A percentile compares a stretch with the other conserved stretches of the same genome.
Conservation (phyloP, 2,888 invertebrate species). For the Muscina levida region DNA sequence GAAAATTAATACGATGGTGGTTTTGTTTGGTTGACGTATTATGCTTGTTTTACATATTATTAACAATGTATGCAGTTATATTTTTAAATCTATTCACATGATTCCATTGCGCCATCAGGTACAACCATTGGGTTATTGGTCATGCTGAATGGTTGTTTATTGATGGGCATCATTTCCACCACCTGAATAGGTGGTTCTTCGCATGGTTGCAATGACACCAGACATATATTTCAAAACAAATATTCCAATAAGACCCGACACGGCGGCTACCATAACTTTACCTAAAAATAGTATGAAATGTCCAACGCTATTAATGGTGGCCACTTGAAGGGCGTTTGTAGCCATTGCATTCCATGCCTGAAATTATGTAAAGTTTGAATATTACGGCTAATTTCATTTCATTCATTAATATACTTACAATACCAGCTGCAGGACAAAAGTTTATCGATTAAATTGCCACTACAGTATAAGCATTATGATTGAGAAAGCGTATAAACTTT, state of each 20-base stretch:
- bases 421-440: conserved; percentile 94
- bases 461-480: conserved; percentile 97
- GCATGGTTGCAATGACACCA: conserved; percentile 81
- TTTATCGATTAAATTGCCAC: conserved; percentile 94
- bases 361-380: too few relatives aligned
- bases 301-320: conserved; percentile 94
- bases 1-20: too few relatives aligned
- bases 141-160: conserved; percentile 79
- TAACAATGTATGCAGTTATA: too few relatives aligned
- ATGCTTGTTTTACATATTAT: too few relatives aligned
- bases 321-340: conserved; percentile 91
- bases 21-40: too few relatives aligned
- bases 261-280: conserved; percentile 88
- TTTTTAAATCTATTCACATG: conserved; percentile 59
- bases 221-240: conserved; percentile 87
- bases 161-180: conserved; percentile 79
- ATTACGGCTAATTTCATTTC: too few relatives aligned
- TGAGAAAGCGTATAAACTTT: conserved; percentile 93
- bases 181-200: conserved; percentile 79
- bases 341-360: conserved; percentile 93
- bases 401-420: conserved; percentile 85
- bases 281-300: conserved; percentile 96
- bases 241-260: conserved; percentile 89
- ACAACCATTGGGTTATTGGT: conserved; percentile 68
- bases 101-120: conserved; percentile 68